phyloP scores from a whole-genome alignment of 2,888 invertebrate species.

The Chloroclysta siterata region DNA sequence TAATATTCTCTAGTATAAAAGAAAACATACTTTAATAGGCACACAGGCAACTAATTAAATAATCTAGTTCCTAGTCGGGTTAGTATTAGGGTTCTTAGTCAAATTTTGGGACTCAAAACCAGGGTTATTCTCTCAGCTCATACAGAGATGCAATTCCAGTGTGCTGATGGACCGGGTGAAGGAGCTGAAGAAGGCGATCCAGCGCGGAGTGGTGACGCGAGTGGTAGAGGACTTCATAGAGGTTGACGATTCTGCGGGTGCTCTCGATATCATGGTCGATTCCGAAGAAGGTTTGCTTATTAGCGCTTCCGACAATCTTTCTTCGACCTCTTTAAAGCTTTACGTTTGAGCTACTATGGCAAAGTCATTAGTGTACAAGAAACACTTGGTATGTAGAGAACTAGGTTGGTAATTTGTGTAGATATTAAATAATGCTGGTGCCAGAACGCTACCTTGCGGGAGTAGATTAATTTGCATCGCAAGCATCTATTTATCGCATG shows the following conservation, averaged over 20 bases:
- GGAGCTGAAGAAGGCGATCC: slow-evolving; percentile 94
- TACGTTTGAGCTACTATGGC: not conserved
- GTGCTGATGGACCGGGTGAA: slow-evolving; percentile 89
- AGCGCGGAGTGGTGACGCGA: slow-evolving; percentile 95
- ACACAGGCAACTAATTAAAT: too few species aligned
- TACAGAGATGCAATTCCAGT: slow-evolving; percentile 41
- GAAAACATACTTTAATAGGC: too few species aligned
- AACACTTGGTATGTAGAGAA: not conserved
- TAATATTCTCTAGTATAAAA: too few species aligned
- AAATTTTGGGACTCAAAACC: not conserved
- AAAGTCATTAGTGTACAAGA: too few species aligned
- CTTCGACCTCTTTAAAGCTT: not conserved
- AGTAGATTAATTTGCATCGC: not conserved
- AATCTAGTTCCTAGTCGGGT: too few species aligned
- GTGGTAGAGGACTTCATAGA: slow-evolving; percentile 99
- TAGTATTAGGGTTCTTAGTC: too few species aligned
- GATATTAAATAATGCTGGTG: not conserved
- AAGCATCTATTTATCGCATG: not conserved
- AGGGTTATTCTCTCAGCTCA: too few species aligned
- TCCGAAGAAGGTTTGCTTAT: slow-evolving; percentile 86
- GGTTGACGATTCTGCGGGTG: slow-evolving; percentile 88
- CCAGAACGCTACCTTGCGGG: not conserved
- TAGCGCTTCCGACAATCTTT: not conserved
- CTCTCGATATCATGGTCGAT: slow-evolving; percentile 96
- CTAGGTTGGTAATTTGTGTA: slow-evolving; percentile 4